Base-by-base conservation (phyloP, 2,888 invertebrate species). In the Lypha dubia region DNA sequence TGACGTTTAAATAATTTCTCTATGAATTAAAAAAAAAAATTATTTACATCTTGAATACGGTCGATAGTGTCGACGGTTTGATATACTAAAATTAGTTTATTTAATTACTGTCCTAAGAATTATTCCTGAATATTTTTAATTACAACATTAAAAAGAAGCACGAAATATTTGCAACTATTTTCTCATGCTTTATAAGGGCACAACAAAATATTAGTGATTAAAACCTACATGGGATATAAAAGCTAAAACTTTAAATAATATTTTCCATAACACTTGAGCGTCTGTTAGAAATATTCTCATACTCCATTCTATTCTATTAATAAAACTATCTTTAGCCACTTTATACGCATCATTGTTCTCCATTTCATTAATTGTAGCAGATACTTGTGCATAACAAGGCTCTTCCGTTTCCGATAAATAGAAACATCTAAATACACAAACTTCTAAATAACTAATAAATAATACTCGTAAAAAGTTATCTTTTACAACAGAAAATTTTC, bases 371-470 rank as follows among this genome's bases (percentile, higher is more conserved):
- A 58, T 70, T 70, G 22, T 76, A 70, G 17, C 38, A 49, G 51
- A 65, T 51, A 71, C 71, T 71, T 49, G 38, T 49, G 46, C 28
- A 51, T 70, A 84, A 81, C 68, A 77, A 63, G 73, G 11, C 58
- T 15, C 56, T 81, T 84, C 84, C 84, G 81, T 58, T 84, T 81
- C 74, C 81, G 73, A 38, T 73, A 17, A 44, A 75, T 68, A 17
- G 62, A 73, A 56, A 65, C 38, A 68, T 67, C 53, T 49, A 49
- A 17, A 41, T 44, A 51, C 24, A 58, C 22, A 75, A 24, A 56
- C 15, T 73, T 75, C 56, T 20, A 32, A 56, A 65, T 20, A 71
- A 60, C 22, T 71, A 41, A 44, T 63, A 71, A 28, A 51, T 46
- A 44, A 1, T 20, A 8, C 28, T 53, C n/a, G 46, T 38, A 46